Evolutionary conservation across 2,113 vertebrate genomes (phyloP), one percentile per base, ranked within the genome.

Genomic region (Malaclemys terrapin): DNA sequence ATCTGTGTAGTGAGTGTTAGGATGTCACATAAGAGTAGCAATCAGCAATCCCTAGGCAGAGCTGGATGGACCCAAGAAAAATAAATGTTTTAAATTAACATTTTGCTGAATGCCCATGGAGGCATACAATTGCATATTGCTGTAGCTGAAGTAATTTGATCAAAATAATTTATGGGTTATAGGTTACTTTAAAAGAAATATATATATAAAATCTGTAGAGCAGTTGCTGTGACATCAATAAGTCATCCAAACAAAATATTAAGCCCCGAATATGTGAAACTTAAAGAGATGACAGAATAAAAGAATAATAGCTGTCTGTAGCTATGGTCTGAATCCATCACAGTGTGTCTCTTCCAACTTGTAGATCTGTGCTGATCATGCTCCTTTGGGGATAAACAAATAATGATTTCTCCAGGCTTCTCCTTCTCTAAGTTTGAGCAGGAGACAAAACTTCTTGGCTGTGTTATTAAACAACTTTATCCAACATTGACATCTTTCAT

Each of bases 91-190:
- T 22, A n/a, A 47, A 80, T 84, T 59, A 88, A 14, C 10, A 78
- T 5, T 89, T 93, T 91, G 38, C 24, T 92, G 75, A 92, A 92
- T 92, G 45, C 12, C 10, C 38, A 65, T 75, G 27, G 80, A 84
- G 56, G 87, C 29, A 19, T 80, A 29, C 17, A 89, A 88, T 38
- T 10, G 16, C 62, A 20, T 84, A 42, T 91, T 89, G 89, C 83
- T 93, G 45, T 72, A 92, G 83, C 25, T 93, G 85, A 88, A 88
- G 20, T 82, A 92, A 92, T 92, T 45, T 19, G 4, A 53, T 84
- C 3, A 87, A 80, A 87, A 59, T 57, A 8, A 38, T 57, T 49
- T 72, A 65, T 29, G 57, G 84, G 17, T 56, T 7, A 80, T 72
- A 88, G 4, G 2, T 82, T 94, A 72, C 42, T 29, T 88, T 75